Conservation (phyloP, 2,113 vertebrate genomes). For the Pseudolaguvia tuberculata region DNA sequence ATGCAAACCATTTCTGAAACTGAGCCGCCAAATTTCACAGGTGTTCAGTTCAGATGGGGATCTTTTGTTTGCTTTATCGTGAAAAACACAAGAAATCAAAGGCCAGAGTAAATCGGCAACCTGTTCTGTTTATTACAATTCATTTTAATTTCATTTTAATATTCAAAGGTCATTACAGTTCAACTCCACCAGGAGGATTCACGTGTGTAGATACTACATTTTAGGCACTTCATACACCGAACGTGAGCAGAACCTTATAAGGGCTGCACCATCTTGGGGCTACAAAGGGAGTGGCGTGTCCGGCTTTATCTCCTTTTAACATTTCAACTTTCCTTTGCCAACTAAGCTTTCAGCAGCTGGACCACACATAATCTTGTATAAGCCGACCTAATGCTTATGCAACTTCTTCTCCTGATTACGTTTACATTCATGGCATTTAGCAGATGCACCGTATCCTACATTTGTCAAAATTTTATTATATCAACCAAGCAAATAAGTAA, state of each 20-base stretch:
- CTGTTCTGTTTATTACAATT: conserved; percentile 19
- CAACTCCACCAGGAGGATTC: background rate
- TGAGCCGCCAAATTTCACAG: conserved; percentile 36
- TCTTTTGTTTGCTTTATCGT: conserved; percentile 38
- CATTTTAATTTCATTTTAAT: conserved; percentile 25
- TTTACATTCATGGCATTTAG: too few relatives aligned
- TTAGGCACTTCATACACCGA: background rate
- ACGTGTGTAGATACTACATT: background rate
- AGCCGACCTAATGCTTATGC: background rate
- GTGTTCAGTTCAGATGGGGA: conserved; percentile 29
- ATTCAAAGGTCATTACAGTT: background rate
- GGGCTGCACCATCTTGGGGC: background rate
- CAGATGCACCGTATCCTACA: too few relatives aligned
- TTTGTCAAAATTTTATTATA: too few relatives aligned
- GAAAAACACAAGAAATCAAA: background rate
- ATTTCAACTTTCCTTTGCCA: background rate
- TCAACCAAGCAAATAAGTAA: too few relatives aligned
- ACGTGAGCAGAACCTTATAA: conserved; percentile 12
- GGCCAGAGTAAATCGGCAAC: conserved; percentile 11
- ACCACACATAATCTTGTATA: background rate
- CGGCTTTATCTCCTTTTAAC: conserved; percentile 1
- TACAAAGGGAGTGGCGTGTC: conserved; percentile 3
- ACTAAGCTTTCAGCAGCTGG: background rate
- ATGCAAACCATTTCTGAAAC: conserved; percentile 39
- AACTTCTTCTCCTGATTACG: background rate